Evolutionary conservation across 2,113 vertebrate genomes (phyloP).

Genomic region (Onychostoma macrolepis): DNA sequence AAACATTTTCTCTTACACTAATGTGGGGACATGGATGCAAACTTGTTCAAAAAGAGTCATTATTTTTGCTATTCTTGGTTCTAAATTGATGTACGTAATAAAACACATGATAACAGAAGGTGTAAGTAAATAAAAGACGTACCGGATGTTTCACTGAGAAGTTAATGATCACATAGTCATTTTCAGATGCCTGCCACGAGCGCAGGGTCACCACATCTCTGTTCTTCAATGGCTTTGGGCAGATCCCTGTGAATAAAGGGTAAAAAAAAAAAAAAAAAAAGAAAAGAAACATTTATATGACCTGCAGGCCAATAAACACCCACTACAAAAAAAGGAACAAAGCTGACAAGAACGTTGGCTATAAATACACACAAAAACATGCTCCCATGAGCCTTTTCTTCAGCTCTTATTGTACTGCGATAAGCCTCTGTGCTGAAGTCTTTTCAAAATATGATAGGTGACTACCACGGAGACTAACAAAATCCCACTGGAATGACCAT

Average conservation of each 20-base stretch:
- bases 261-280: neutral
- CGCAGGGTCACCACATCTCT: constrained; percentile 74
- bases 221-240: constrained; percentile 75
- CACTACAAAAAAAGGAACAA: neutral
- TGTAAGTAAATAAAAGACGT: constrained; percentile 35
- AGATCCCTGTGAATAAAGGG: constrained; percentile 68
- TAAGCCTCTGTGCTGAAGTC: neutral
- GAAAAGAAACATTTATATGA: neutral
- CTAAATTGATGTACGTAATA: too few species aligned
- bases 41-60: neutral
- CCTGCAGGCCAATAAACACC: neutral
- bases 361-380: constrained; percentile 55
- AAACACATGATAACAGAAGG: neutral
- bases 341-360: constrained; percentile 53
- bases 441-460: neutral
- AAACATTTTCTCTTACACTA: neutral
- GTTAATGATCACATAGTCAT: constrained; percentile 75
- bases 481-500: neutral
- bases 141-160: constrained; percentile 83
- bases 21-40: neutral
- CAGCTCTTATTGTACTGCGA: neutral
- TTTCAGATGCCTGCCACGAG: constrained; percentile 74
- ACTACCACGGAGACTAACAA: neutral
- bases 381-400: neutral
- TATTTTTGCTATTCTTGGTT: neutral